Evolutionary conservation across 2,797 vertebrate species (phyloP).

Genomic region (Myotis planiceps): DNA sequence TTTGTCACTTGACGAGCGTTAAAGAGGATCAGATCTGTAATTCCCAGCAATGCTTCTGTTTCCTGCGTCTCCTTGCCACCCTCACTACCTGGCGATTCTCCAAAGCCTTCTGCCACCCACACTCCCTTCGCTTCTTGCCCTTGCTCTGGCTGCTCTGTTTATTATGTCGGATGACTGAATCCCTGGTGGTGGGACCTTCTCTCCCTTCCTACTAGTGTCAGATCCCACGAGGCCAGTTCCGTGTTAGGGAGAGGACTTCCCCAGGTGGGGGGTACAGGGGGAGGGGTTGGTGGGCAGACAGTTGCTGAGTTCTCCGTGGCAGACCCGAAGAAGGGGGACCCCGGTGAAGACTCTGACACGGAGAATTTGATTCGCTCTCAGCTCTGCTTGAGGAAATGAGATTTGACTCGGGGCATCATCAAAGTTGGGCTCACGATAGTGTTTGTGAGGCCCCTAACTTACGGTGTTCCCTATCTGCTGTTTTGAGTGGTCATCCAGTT

Average conservation of each 20-base stretch:
- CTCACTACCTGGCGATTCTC: neutral
- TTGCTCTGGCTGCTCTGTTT: neutral
- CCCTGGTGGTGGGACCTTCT: neutral
- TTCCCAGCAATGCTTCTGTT: neutral
- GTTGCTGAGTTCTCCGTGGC: neutral
- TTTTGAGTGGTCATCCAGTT: neutral
- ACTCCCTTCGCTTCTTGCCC: no score
- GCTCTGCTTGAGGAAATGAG: neutral
- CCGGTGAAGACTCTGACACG: neutral
- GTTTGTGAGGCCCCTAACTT: neutral
- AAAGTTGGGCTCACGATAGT: neutral
- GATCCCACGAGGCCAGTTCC: neutral
- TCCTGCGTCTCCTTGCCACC: neutral
- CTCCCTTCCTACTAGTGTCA: neutral
- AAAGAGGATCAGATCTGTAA: neutral
- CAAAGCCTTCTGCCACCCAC: accelerated
- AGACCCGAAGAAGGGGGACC: neutral
- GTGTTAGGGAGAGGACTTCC: neutral
- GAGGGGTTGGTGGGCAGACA: neutral
- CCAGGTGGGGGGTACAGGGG: neutral
- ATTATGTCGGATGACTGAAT: neutral
- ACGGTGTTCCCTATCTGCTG: neutral
- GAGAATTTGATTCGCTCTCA: neutral
- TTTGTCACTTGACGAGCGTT: neutral
- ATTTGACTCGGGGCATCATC: neutral